These are phyloP conservation scores for Pogonocichla stellata DNA, from an alignment of 2,113 vertebrate genomes.

Conservation along the genomic window DNA sequence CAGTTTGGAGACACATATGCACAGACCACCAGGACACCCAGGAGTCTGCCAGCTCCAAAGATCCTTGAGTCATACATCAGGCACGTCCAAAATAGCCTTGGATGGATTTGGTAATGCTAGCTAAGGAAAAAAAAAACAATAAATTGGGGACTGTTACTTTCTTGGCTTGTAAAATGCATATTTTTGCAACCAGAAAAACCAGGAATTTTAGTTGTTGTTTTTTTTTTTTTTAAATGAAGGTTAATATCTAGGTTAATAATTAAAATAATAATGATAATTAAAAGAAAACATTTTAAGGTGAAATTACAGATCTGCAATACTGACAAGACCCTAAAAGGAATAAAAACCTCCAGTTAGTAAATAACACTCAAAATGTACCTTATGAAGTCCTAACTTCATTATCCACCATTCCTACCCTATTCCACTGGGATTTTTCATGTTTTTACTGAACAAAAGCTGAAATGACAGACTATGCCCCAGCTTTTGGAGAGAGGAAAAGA, in stretches of 20 bases:
- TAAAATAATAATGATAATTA: neutral
- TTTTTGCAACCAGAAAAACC: neutral
- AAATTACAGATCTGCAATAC: neutral
- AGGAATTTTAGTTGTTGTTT: neutral
- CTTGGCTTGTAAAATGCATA: accelerated
- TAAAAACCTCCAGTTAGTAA: neutral
- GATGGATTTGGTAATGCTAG: neutral
- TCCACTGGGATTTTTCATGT: neutral
- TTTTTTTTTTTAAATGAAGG: neutral
- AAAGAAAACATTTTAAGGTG: neutral
- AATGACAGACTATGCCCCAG: neutral
- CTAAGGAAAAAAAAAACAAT: neutral
- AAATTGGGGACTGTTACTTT: accelerated
- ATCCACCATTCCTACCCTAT: neutral
- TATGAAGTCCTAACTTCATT: neutral
- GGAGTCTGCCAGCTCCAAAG: neutral
- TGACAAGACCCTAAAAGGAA: neutral
- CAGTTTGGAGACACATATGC: conserved; percentile 7
- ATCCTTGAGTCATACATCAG: neutral
- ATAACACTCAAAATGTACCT: neutral
- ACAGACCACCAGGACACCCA: neutral
- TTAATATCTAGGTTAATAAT: neutral
- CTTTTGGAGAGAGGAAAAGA: neutral
- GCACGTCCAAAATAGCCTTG: neutral
- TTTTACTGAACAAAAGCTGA: neutral